Base-by-base conservation (phyloP, 2,888 invertebrate genomes). In the Apeira syringaria region DNA sequence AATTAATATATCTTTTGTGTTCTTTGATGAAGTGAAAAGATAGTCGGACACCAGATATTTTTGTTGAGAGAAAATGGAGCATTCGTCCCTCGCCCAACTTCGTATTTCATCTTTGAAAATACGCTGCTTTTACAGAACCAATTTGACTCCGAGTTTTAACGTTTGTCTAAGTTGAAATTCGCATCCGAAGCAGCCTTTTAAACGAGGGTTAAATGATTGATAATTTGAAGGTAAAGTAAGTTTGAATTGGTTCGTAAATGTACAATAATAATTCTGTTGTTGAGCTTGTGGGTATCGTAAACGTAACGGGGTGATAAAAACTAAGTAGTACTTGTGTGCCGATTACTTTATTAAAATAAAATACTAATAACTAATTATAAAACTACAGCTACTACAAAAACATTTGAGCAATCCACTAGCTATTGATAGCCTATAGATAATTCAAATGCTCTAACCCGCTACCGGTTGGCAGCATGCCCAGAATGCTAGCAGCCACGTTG, bases 1-100 rank as follows among this genome's bases (percentile, higher is more conserved):
- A 74, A 74, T 73, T 68, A 75, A 72, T 69, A 68, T 68, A 66
- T 63, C 52, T 67, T 71, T 72, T 72, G 65, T 70, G 50, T 51
- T 51, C 53, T 56, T 53, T 53, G 49, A 53, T 61, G 56, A 56
- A 55, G 46, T 58, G 50, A 53, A 45, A 45, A 44, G 51, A 59
- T 67, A 50, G 64, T 51, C 62, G 58, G 58, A 56, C 35, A 33
- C 27, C 34, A 32, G 47, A 50, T 31, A 51, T 53, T 47, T 30
- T 32, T 35, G 35, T 46, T 40, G n/a, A 30, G 35, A 30, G 25
- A 28, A 26, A 38, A 20, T 36, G 35, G 25, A 31, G 15, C 27
- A 22, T 27, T 33, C 37, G 1, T 20, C 15, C 43, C 7, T 11
- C 8, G 28, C n/a, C 25, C 43, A 28, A 37, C 37, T 37, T 37